Evolutionary conservation across 2,888 invertebrate genomes (phyloP).

Genomic region (Drosophila fungiperda): DNA sequence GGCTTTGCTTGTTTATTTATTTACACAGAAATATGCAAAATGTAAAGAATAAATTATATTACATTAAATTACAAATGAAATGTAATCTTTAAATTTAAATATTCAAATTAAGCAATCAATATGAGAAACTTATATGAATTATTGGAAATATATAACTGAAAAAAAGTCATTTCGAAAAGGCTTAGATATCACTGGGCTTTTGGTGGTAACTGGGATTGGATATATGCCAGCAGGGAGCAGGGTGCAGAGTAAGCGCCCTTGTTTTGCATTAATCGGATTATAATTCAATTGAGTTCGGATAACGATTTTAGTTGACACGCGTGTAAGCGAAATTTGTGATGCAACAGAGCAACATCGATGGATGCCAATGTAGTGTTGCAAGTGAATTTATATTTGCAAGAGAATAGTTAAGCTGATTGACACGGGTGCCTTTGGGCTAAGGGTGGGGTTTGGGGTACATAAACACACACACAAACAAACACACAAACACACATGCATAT

Average conservation of each 20-base stretch:
- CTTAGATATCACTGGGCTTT: not conserved
- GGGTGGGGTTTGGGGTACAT: not conserved
- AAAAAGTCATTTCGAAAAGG: not conserved
- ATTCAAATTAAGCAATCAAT: not conserved
- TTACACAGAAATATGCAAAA: not conserved
- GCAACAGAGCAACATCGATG: not conserved
- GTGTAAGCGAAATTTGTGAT: not conserved
- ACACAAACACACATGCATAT: not conserved
- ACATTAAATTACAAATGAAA: not conserved
- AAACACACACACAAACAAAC: not conserved
- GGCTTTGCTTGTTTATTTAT: not conserved
- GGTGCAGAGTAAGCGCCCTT: not conserved
- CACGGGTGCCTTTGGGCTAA: not conserved
- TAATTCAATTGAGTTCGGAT: constrained; percentile 34
- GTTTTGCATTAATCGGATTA: constrained; percentile 52
- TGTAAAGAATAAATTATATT: not conserved
- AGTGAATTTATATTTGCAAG: constrained; percentile 3
- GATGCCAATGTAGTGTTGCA: not conserved
- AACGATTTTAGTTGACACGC: constrained; percentile 36
- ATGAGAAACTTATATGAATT: not conserved
- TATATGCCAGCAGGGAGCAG: not conserved
- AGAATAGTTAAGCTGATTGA: constrained; percentile 4
- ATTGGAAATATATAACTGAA: not conserved
- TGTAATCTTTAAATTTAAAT: not conserved
- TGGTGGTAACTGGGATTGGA: not conserved